Evolutionary conservation across 35 echinoderm and acorn worm genomes (phyloP), one percentile per base, ranked within the genome.

Genomic region (Ptychodera flava): DNA sequence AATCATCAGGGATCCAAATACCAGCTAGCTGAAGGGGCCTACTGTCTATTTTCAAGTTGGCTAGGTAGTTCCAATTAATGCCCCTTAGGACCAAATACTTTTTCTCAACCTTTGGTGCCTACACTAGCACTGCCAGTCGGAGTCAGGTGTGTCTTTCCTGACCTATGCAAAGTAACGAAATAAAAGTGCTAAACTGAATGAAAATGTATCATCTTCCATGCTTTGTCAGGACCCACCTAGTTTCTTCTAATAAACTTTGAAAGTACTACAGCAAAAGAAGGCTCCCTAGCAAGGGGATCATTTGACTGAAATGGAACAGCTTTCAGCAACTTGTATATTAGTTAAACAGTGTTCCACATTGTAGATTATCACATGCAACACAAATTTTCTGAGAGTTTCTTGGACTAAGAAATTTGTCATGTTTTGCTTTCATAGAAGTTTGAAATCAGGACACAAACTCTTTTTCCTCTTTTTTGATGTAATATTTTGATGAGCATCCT

Each of bases 341-440:
- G 6, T 64, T 6, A 12, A 12, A 64, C 45, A 64, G 22, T 64
- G 45, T 64, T n/a, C n/a, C n/a, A n/a, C n/a, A n/a, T n/a, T n/a
- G n/a, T n/a, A n/a, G n/a, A n/a, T n/a, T n/a, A 64, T 64, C 45
- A 64, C 45, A 64, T 64, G 45, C 45, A 64, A 64, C 45, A 64
- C 45, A 64, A 64, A 6, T 64, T 64, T 64, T 64, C 6, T 64
- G n/a, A n/a, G n/a, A 12, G 45, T 64, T 64, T 64, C 45, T 64
- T 64, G 6, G 45, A 12, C 45, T 12, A 22, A 64, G 22, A 64
- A 64, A 64, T 12, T 64, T 6, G 6, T 64, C 45, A 64, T 64
- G 22, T 64, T 64, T 64, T 64, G 45, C 22, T 64, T n/a, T n/a
- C n/a, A n/a, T n/a, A n/a, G 22, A 22, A 64, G 22, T 12, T 64